Evolutionary conservation across 2,888 invertebrate genomes (phyloP), one percentile per base, ranked within the genome.

Genomic region (Standfussiana lucernea): DNA sequence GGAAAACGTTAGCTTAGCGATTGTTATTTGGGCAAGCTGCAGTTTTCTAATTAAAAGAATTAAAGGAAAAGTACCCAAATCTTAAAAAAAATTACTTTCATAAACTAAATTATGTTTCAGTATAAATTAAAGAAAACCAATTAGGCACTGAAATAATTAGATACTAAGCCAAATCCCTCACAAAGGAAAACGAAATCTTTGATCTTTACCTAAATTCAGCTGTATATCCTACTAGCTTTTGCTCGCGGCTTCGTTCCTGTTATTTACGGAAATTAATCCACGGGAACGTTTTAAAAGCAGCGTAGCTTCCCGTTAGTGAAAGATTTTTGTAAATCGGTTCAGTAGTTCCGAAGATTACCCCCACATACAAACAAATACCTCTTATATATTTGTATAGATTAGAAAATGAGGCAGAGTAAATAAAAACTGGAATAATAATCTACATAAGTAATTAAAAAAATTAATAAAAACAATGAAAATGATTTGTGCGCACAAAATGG

Each of bases 401-500:
- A 61, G 50, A 21, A 72, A 50, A 45, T 35, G 45, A 61, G 35
- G 28, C 10, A 78, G 64, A 28, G n/a, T 62, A 37, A 74, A 62
- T 65, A 40, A 77, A 78, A 45, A 53, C 15, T 62, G 0, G 18
- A 68, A 37, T 62, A 45, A 75, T 42, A 75, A 77, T 80, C 88
- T 83, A n/a, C 32, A 81, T 85, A 88, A 92, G 89, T 91, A 90
- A 92, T 92, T 92, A 90, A 89, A 92, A 92, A 42, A 62, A n/a
- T 5, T 45, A 21, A 92, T 91, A 92, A 93, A 93, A 89, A 93
- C 90, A 93, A 93, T 93, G 92, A 91, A 92, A 94, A 93, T 93
- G 90, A 95, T 94, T 95, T 95, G 92, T 91, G 93, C 89, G 89
- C 90, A 88, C 91, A 91, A 94, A 95, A 95, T 94, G 93, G 94